These are phyloP conservation scores for Chrysochloris asiatica DNA, from an alignment of 2,113 vertebrate species.

Conservation along the genomic window DNA sequence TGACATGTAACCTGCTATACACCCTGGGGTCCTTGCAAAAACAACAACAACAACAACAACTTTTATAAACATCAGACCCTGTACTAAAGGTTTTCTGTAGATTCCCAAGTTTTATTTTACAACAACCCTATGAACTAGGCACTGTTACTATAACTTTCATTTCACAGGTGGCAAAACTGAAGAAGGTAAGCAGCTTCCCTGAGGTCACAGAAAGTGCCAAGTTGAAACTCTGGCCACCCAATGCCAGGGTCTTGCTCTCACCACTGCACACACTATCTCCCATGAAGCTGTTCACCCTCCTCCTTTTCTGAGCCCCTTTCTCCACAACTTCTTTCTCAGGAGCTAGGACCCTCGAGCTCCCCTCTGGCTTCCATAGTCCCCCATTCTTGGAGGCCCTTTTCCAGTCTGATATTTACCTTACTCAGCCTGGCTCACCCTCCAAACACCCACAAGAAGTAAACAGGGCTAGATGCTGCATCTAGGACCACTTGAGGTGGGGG, in stretches of 20 bases:
- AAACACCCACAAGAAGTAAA: neutral
- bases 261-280: neutral
- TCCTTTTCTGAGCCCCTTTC: neutral
- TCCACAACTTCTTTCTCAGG: neutral
- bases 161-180: neutral
- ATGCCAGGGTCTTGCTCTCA: neutral
- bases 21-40: too few species aligned
- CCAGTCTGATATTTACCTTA: too few species aligned
- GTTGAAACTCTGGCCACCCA: neutral
- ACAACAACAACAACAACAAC: neutral
- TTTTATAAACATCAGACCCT: neutral
- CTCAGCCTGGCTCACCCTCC: too few species aligned
- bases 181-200: neutral
- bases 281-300: neutral
- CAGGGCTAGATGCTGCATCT: neutral
- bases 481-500: neutral
- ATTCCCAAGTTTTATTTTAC: neutral
- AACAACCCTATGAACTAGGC: fast-evolving
- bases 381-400: fast-evolving
- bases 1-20: too few species aligned
- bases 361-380: neutral
- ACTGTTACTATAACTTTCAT: neutral
- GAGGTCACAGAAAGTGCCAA: neutral
- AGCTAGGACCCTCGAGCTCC: neutral
- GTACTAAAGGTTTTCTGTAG: neutral